phyloP scores from a whole-genome alignment of 2,797 vertebrate genomes.

The Trachops cirrhosus region DNA sequence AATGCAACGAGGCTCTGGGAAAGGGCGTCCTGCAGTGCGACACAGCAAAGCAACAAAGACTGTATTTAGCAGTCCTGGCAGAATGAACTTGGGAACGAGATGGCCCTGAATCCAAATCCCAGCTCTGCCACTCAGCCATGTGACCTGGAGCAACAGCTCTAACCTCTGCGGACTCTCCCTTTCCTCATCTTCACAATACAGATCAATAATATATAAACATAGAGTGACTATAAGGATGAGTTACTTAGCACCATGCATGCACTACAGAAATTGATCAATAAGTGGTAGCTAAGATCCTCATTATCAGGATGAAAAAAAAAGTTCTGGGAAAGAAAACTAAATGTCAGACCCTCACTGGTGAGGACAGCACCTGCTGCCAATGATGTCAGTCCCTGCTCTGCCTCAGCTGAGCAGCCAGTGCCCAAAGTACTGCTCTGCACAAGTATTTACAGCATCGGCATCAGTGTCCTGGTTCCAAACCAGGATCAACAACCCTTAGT shows the following conservation, averaged over 20 bases:
- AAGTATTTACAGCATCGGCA: not conserved
- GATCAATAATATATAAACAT: not conserved
- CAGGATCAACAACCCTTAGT: not conserved
- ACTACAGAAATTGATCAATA: not conserved
- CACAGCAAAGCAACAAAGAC: no score
- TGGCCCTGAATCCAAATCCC: not conserved
- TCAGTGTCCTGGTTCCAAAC: not conserved
- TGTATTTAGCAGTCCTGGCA: not conserved
- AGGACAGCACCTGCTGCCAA: not conserved
- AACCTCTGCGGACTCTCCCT: not conserved
- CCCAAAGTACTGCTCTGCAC: not conserved
- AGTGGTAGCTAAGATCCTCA: not conserved
- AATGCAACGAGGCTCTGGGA: not conserved
- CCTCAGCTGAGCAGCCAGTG: not conserved
- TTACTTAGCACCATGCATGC: not conserved
- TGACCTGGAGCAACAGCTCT: not conserved
- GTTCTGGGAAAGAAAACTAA: not conserved
- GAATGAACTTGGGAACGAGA: not conserved
- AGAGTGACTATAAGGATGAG: not conserved
- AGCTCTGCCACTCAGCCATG: not conserved
- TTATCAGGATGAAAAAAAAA: not conserved
- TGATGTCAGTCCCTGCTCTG: not conserved
- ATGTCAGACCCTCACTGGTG: not conserved
- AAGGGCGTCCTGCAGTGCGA: not conserved
- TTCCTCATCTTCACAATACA: not conserved